These are phyloP conservation scores for Dryocosmus kuriphilus DNA, from an alignment of 2,888 invertebrate species.

Conservation along the genomic window DNA sequence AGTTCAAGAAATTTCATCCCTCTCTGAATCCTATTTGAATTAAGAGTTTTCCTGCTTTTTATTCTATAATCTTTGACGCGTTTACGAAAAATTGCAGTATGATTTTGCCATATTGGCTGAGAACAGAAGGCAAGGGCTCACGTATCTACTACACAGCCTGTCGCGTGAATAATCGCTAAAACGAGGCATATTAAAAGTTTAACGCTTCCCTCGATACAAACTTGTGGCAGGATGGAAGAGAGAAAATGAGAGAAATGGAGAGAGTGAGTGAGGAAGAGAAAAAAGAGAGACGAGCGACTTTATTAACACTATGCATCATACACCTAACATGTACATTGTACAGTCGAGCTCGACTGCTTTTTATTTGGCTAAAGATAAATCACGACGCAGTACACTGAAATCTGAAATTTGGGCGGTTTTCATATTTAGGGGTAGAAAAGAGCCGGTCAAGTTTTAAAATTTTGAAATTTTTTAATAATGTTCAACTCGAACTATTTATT, in stretches of 20 bases:
- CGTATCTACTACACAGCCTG: slow-evolving; percentile 14
- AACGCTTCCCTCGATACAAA: not conserved
- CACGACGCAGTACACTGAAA: not conserved
- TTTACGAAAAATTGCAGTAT: not conserved
- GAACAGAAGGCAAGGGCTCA: not conserved
- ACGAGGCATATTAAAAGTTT: slow-evolving; percentile 40
- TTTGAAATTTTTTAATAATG: too few species aligned
- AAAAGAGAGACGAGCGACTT: not conserved
- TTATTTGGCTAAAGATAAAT: slow-evolving; percentile 32
- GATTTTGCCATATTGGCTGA: slow-evolving; percentile 9
- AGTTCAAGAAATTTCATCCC: too few species aligned
- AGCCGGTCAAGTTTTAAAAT: too few species aligned
- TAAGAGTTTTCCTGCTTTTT: not conserved
- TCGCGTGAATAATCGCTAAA: slow-evolving; percentile 41
- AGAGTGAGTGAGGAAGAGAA: not conserved
- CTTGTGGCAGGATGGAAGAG: slow-evolving; percentile 16
- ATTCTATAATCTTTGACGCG: not conserved
- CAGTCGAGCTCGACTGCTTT: not conserved
- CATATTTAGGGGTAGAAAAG: too few species aligned
- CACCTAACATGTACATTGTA: not conserved
- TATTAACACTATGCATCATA: slow-evolving; percentile 41
- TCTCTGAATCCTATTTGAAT: not conserved
- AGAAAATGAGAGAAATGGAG: not conserved
- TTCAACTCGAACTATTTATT: too few species aligned
- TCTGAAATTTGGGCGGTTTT: too few species aligned